Evolutionary conservation across 2,113 vertebrate genomes (phyloP).

Genomic region (Rynchops niger): DNA sequence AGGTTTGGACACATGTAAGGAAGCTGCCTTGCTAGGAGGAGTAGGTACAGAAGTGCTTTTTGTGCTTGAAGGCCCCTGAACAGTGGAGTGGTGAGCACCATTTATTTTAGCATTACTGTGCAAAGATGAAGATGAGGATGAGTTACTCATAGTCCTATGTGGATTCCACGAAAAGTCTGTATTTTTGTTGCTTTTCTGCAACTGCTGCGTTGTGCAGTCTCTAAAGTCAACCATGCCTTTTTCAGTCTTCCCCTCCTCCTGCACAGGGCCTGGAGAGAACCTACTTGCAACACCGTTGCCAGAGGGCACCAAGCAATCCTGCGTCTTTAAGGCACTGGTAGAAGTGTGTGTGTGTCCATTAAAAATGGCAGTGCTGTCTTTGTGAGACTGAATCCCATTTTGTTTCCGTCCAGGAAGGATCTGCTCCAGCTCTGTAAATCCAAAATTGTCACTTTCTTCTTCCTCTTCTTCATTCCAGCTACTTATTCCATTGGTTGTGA

Average conservation of each 20-base stretch:
- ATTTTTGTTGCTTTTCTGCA: conserved; percentile 70
- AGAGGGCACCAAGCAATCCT: conserved; percentile 73
- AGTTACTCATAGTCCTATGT: conserved; percentile 74
- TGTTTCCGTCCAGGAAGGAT: conserved; percentile 59
- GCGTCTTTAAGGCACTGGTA: conserved; percentile 95
- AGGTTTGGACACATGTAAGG: conserved; percentile 71
- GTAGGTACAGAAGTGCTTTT: conserved; percentile 78
- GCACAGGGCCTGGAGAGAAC: conserved; percentile 58
- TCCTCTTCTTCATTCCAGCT: conserved; percentile 73
- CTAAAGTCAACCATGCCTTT: conserved; percentile 65
- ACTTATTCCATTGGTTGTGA: conserved; percentile 77
- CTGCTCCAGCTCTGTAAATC: conserved; percentile 67
- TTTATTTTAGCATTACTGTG: conserved; percentile 83
- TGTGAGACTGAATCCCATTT: conserved; percentile 67
- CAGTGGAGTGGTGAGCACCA: conserved; percentile 83
- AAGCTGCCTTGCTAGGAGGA: conserved; percentile 62
- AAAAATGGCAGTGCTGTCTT: conserved; percentile 72
- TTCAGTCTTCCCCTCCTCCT: conserved; percentile 65
- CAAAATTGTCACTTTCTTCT: conserved; percentile 45
- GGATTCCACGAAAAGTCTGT: conserved; percentile 56
- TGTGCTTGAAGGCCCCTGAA: conserved; percentile 83
- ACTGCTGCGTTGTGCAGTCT: conserved; percentile 71
- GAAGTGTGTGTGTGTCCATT: conserved; percentile 84
- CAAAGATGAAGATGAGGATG: conserved; percentile 72
- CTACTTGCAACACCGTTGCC: conserved; percentile 63